These are phyloP conservation scores for Hyaena hyaena DNA, from an alignment of 2,113 vertebrate species.

Conservation along the genomic window DNA sequence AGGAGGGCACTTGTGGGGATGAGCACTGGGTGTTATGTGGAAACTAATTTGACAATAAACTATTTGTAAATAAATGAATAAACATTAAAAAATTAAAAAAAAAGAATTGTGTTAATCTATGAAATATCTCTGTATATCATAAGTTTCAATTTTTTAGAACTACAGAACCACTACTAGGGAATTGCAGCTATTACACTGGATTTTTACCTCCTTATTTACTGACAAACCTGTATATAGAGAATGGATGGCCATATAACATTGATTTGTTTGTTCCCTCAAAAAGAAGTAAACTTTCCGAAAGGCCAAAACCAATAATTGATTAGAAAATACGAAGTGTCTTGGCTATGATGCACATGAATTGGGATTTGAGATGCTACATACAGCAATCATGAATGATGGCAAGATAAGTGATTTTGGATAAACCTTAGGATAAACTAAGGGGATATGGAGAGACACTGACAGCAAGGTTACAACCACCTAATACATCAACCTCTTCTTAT, in stretches of 20 bases:
- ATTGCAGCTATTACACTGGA: not conserved
- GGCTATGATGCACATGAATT: not conserved
- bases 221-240: not conserved
- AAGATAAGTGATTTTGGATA: not conserved
- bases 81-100: too few species aligned
- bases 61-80: too few species aligned
- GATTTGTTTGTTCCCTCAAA: not conserved
- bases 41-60: too few species aligned
- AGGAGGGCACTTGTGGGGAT: too few species aligned
- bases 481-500: not conserved
- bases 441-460: fast-evolving
- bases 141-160: not conserved
- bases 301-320: not conserved
- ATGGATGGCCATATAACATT: not conserved
- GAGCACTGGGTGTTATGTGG: too few species aligned
- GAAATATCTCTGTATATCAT: not conserved
- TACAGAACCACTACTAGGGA: not conserved
- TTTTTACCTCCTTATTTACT: not conserved
- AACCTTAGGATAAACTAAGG: not conserved
- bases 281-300: not conserved
- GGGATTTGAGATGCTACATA: not conserved
- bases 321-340: not conserved
- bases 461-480: not conserved
- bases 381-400: not conserved
- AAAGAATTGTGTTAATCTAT: not conserved